Base-by-base conservation (phyloP, 2,113 vertebrate species). In the Potamarius usumacintae region DNA sequence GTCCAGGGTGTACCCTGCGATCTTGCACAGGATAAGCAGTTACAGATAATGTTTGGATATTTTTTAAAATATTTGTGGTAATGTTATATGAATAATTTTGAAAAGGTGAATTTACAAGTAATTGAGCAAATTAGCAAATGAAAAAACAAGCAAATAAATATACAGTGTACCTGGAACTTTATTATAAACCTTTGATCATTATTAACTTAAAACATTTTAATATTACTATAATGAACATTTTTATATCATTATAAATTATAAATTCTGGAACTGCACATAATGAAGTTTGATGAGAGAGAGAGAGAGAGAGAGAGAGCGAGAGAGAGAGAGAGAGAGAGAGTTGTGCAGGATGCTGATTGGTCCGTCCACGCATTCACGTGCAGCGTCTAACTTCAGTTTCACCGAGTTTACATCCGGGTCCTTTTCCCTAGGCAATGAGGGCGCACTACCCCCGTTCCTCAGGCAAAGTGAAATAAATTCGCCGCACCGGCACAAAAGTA, bases 381-480 rank as follows among this genome's bases (percentile, higher is more conserved):
- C 87, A 88, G 87, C 48, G 86, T 88, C 89, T 92, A 95, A 95
- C 94, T 95, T 96, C 95, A 94, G 95, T 96, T 96, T 96, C 94
- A 94, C 95, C 94, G 93, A 96, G 94, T 96, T 96, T 95, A 96
- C 96, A 96, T 96, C 96, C 96, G 96, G 96, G 96, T 88, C 93
- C 94, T 96, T 96, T 96, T 96, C 95, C 96, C 96, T 96, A 96
- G 96, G 96, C 96, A 96, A 96, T 96, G 95, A 94, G 0, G 93
- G 91, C 96, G 95, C 88, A 95, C 93, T 94, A 96, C 96, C 92
- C 92, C 95, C 95, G 95, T 96, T 96, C 96, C 96, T 96, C 96
- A 96, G 96, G 96, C 96, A 96, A 96, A 96, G 95, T 95, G 95
- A 96, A 96, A 96, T 96, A 96, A 96, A 96, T 96, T 96, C 96